Evolutionary conservation across 1,140 invertebrate species (phyloP).

Genomic region (Steinernema khuongi): DNA sequence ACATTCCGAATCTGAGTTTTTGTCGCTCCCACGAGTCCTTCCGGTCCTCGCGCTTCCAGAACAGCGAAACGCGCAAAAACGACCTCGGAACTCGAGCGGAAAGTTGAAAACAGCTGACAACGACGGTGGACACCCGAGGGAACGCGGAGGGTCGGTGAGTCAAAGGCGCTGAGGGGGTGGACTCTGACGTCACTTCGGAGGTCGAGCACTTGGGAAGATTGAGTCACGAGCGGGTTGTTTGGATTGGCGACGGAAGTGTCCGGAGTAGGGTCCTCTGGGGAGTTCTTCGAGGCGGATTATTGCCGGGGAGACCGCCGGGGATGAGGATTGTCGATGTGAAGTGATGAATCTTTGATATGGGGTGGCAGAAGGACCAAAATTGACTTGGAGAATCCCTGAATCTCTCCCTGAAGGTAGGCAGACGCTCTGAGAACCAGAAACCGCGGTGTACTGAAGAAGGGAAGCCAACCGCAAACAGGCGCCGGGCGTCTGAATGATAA

Average conservation of each 20-base stretch:
- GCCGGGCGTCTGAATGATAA: background rate
- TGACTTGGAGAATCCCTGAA: background rate
- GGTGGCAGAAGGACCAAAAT: no score
- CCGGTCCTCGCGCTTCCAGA: background rate
- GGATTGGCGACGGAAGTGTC: background rate
- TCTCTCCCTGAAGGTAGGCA: background rate
- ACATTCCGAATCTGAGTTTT: no score
- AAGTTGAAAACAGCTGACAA: slow-evolving; percentile 11
- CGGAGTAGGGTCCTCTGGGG: background rate
- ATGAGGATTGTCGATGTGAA: background rate
- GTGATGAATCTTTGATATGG: background rate
- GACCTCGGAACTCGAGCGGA: background rate
- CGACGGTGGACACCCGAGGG: slow-evolving; percentile 3
- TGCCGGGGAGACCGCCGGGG: background rate
- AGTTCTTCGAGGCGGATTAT: background rate
- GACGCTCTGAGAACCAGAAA: background rate
- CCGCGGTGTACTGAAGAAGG: background rate
- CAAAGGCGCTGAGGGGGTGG: slow-evolving; percentile 7
- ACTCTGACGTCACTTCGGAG: background rate
- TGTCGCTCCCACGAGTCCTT: no score
- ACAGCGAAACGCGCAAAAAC: background rate
- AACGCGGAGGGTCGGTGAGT: background rate
- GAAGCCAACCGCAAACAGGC: background rate
- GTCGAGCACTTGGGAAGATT: background rate
- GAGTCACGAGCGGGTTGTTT: background rate